Conservation (phyloP, 2,797 vertebrate species). For the Syncerus caffer region DNA sequence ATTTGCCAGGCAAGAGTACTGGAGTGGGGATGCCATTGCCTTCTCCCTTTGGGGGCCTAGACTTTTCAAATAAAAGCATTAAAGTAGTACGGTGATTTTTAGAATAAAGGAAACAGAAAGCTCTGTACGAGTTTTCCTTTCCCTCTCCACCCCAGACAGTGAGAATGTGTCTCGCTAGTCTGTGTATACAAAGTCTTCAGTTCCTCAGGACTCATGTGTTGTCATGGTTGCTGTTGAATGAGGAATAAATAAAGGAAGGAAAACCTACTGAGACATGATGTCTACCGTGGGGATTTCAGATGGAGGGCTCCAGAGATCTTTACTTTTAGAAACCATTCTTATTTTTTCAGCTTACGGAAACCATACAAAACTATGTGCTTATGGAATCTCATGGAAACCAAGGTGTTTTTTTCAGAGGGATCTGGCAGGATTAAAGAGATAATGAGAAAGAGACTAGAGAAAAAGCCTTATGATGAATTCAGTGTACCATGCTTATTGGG, state of each 20-base stretch:
- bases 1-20: no score
- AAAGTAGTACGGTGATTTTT: neutral
- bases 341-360: neutral
- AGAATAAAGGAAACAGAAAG: neutral
- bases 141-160: neutral
- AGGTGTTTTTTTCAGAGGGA: neutral
- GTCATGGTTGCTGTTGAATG: neutral
- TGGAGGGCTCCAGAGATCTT: neutral
- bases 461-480: neutral
- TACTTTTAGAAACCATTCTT: neutral
- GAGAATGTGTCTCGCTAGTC: neutral
- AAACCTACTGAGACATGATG: neutral
- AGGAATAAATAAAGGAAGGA: neutral
- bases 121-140: neutral
- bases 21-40: no score
- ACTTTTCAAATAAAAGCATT: neutral
- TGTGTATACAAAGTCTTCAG: neutral
- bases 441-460: neutral
- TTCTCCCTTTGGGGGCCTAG: neutral
- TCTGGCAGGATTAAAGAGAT: neutral
- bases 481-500: constrained; percentile 25
- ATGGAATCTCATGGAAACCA: neutral
- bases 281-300: neutral
- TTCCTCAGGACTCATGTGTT: neutral
- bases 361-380: neutral